Conservation (phyloP, 2,888 invertebrate genomes). For the Geophilus truncorum region DNA sequence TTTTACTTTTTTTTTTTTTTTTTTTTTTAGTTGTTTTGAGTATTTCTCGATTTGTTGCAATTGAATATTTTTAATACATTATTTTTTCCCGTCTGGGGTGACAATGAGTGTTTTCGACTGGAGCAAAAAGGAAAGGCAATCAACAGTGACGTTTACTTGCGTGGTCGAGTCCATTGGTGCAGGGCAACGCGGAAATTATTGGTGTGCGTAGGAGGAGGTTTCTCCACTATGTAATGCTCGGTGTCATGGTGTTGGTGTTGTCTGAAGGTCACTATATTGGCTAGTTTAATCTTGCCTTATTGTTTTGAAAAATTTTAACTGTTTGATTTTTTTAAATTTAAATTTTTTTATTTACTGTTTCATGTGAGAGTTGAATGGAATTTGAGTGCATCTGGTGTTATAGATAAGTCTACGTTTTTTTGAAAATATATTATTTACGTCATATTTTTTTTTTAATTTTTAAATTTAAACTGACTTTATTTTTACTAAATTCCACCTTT, state of each 20-base stretch:
- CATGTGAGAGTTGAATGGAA: not conserved
- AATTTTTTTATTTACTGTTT: not conserved
- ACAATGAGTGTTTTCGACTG: not conserved
- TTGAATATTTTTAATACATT: not conserved
- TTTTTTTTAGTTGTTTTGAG: not conserved
- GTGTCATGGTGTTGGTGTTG: constrained; percentile 23
- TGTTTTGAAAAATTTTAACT: not conserved
- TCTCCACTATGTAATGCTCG: not conserved
- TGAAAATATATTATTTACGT: too few relatives aligned
- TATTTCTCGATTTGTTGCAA: not conserved
- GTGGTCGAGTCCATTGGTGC: constrained; percentile 10
- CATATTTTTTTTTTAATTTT: not conserved
- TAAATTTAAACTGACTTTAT: too few relatives aligned
- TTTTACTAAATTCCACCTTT: too few relatives aligned
- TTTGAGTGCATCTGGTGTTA: not conserved
- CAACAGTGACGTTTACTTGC: constrained; percentile 14
- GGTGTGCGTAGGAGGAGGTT: constrained; percentile 9
- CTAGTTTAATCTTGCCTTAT: not conserved
- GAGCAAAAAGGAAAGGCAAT: constrained; percentile 14
- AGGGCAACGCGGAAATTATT: constrained; percentile 19
- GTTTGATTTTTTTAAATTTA: not conserved
- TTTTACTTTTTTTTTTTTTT: not conserved
- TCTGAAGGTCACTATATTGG: not conserved
- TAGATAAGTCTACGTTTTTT: not conserved
- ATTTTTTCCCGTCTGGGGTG: not conserved